Conservation (phyloP, 2,888 invertebrate genomes). For the Autographa gamma region DNA sequence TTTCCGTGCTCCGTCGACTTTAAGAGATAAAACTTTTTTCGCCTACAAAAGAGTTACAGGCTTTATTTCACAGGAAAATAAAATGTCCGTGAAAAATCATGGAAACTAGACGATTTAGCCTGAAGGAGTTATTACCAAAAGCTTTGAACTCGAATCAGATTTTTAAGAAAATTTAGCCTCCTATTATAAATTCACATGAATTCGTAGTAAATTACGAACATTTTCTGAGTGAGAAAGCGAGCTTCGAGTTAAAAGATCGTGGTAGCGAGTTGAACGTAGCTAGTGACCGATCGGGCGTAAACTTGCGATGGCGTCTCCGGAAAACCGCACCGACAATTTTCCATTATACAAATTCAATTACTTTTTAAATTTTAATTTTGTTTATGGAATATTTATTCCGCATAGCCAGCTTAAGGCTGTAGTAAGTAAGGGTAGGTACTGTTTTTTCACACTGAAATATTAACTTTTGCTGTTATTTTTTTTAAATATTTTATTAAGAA, state of each 20-base stretch:
- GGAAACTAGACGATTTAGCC: constrained; percentile 45
- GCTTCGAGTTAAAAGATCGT: constrained; percentile 34
- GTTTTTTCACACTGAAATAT: not conserved
- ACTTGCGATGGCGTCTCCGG: constrained; percentile 43
- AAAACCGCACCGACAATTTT: constrained; percentile 29
- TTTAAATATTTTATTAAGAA: not conserved
- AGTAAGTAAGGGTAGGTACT: not conserved
- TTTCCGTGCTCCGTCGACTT: constrained; percentile 64
- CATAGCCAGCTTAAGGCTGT: not conserved
- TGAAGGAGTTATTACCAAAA: constrained; percentile 42
- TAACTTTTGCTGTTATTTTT: not conserved
- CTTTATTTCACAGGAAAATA: constrained; percentile 69
- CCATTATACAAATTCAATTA: constrained; percentile 46
- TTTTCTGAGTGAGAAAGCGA: constrained; percentile 27
- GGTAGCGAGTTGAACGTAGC: constrained; percentile 44
- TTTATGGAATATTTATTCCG: not conserved
- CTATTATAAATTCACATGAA: not conserved
- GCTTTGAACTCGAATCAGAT: constrained; percentile 39
- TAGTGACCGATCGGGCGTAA: constrained; percentile 67
- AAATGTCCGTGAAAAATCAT: constrained; percentile 67
- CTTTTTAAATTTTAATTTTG: constrained; percentile 35
- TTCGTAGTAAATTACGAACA: not conserved
- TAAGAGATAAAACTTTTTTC: constrained; percentile 68
- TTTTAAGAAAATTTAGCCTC: constrained; percentile 13
- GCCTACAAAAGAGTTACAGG: constrained; percentile 67